Evolutionary conservation across 2,113 vertebrate species (phyloP).

Genomic region (Euleptes europaea): DNA sequence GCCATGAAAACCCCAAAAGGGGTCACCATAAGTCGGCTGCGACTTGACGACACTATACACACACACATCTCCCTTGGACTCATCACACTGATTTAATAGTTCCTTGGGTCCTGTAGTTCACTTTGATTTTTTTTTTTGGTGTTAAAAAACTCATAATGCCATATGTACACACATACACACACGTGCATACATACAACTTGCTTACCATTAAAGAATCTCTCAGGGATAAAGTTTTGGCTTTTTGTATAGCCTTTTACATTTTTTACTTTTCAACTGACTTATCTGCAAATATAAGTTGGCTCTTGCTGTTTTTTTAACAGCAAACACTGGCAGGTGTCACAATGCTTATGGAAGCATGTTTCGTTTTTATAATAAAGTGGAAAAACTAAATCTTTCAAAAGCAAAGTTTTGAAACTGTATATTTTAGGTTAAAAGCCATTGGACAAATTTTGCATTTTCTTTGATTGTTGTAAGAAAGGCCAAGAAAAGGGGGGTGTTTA

Average conservation of each 20-base stretch:
- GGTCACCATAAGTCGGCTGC: no score
- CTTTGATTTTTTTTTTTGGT: background rate
- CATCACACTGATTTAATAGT: background rate
- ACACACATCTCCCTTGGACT: no score
- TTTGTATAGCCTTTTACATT: background rate
- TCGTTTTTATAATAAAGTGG: background rate
- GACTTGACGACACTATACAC: no score
- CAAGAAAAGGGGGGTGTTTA: background rate
- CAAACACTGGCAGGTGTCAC: conserved; percentile 39
- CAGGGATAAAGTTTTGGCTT: background rate
- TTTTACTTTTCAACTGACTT: conserved; percentile 44
- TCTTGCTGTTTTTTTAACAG: conserved; percentile 9
- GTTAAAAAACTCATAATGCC: no score
- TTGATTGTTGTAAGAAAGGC: conserved; percentile 15
- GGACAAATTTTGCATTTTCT: conserved; percentile 20
- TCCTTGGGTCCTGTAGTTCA: background rate
- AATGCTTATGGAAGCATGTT: conserved; percentile 15
- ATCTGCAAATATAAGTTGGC: conserved; percentile 11
- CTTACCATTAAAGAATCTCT: background rate
- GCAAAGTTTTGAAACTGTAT: conserved; percentile 25
- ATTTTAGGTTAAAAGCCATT: conserved; percentile 34
- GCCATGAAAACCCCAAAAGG: no score
- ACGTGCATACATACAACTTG: no score
- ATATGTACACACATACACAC: no score
- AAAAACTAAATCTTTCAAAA: conserved; percentile 7